Conservation (phyloP, 2,113 vertebrate genomes). For the Hydropotes inermis region DNA sequence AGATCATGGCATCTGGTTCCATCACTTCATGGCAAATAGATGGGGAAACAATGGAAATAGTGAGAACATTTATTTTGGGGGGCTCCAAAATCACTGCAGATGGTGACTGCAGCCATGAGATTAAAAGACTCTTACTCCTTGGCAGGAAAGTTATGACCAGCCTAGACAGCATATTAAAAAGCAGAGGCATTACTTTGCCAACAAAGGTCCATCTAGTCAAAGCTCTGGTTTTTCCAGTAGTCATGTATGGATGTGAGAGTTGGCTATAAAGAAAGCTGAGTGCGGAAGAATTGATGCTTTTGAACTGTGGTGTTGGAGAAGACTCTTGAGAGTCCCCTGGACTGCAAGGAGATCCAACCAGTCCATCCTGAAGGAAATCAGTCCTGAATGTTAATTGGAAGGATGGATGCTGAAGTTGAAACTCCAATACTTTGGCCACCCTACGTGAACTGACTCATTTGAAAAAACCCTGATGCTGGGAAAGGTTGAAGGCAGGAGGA, state of each 20-base stretch:
- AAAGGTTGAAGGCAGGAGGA: not conserved
- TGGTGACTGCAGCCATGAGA: not conserved
- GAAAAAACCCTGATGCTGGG: not conserved
- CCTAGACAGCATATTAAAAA: not conserved
- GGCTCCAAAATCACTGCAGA: not conserved
- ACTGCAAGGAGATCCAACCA: not conserved
- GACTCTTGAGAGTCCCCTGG: not conserved
- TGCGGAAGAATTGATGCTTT: fast-evolving
- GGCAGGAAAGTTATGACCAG: not conserved
- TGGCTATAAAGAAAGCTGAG: not conserved
- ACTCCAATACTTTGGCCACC: not conserved
- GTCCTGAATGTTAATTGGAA: not conserved
- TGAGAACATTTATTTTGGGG: not conserved
- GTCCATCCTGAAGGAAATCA: not conserved
- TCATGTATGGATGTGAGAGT: not conserved
- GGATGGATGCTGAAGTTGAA: not conserved
- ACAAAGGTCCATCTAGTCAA: not conserved
- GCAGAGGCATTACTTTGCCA: not conserved
- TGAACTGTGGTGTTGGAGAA: not conserved
- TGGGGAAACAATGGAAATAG: not conserved
- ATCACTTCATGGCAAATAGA: not conserved
- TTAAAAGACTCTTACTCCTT: not conserved
- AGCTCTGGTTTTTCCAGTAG: not conserved
- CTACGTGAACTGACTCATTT: fast-evolving
- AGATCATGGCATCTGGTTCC: not conserved